These are phyloP conservation scores for Xiphophorus maculatus DNA, from an alignment of 2,113 vertebrate genomes.

Conservation along the genomic window DNA sequence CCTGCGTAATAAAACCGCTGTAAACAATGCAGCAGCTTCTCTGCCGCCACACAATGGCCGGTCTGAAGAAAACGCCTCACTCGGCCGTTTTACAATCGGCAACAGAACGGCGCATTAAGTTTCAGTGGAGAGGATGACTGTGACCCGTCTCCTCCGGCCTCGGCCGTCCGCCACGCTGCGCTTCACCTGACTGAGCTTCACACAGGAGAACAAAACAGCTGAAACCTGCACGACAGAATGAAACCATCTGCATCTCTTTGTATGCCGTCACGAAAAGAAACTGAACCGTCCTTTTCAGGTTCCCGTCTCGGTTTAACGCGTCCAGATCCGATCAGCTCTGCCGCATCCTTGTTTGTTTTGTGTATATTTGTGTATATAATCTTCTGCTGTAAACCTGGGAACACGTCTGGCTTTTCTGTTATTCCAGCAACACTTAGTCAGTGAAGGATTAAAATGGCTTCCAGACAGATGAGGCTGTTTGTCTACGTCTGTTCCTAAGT, in stretches of 20 bases:
- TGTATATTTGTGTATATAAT: not conserved
- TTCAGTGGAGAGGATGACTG: not conserved
- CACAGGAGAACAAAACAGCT: not conserved
- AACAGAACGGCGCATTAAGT: not conserved
- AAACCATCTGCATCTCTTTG: not conserved
- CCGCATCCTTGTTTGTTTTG: not conserved
- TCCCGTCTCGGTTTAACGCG: not conserved
- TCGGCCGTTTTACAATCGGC: not conserved
- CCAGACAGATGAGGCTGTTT: conserved; percentile 23
- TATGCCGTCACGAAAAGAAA: not conserved
- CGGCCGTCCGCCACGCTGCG: not conserved
- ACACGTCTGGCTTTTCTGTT: not conserved
- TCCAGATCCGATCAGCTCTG: not conserved
- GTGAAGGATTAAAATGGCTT: conserved; percentile 17
- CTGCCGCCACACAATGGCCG: not conserved
- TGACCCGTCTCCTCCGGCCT: not conserved
- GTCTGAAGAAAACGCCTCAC: not conserved
- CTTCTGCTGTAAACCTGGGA: not conserved
- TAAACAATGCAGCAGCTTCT: not conserved
- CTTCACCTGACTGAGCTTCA: not conserved
- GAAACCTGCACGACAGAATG: not conserved
- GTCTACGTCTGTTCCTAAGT: conserved; percentile 10
- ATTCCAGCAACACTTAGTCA: conserved; percentile 11
- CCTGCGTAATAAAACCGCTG: not conserved
- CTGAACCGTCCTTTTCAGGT: not conserved